Base-by-base conservation (phyloP, 2,888 invertebrate genomes). In the Hoplodrina ambigua region DNA sequence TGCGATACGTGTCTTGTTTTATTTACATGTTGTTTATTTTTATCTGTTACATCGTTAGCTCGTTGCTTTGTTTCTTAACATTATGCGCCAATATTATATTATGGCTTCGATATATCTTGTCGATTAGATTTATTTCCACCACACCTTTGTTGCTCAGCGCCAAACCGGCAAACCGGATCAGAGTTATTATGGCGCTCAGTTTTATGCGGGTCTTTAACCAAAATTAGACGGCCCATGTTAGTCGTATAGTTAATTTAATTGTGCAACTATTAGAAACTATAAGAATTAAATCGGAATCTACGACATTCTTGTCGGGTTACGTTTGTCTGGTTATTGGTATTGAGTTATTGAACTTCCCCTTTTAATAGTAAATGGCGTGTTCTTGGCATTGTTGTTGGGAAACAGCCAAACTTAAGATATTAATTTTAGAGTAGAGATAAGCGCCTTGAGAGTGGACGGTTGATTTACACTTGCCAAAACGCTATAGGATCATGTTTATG, bases 21-120 rank as follows among this genome's bases (percentile, higher is more conserved):
- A 88, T 87, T 89, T 87, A 83, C 84, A 82, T 81, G 79, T 81
- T 85, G 81, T 79, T 85, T 77, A 81, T 84, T 87, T 89, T 88
- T 86, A 83, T 85, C 82, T 84, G 79, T 75, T 78, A 71, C 75
- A 78, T 85, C 81, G 84, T 84, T 78, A 78, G 80, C 76, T 75
- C 73, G 77, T 75, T 72, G 73, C 76, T 86, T 87, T 86, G 81
- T 87, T 88, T 87, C 83, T 77, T 70, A 84, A 80, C 76, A 77
- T 82, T 73, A 80, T 81, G 84, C 78, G 84, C 82, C 78, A 87
- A 87, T 85, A 82, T 86, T 85, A 84, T 83, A 82, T 84, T 84
- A 85, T 80, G 65, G 66, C 69, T 76, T 70, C 82, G 82, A 87
- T 85, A 76, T 84, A 86, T 85, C 73, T 81, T 73, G 76, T 75